Base-by-base conservation (phyloP, 2,797 vertebrate genomes). In the Arremon aurantiirostris region DNA sequence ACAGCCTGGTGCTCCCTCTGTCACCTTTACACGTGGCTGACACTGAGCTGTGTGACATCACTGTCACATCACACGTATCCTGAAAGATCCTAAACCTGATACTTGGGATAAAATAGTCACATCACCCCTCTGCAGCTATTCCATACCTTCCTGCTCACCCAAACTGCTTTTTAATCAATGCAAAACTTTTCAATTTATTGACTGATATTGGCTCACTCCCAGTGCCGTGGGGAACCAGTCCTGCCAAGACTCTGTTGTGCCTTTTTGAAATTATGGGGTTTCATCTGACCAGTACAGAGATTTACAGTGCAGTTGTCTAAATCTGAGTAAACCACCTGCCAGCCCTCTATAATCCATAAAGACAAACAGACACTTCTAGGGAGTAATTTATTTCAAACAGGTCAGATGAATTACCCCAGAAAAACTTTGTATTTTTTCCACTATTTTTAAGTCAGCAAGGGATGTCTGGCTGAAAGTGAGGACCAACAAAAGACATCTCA, bases 61-160 rank as follows among this genome's bases (percentile, higher is more conserved):
- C 17, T 32, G 9, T 10, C 55, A 44, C 28, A 65, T 10, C 3
- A 0, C 0, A 0, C 8, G 78, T 16, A n/a, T 56, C 26, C 63
- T 69, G 37, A 59, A 84, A 50, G 14, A 52, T 27, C 47, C 32
- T 56, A 47, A 44, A 63, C 28, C 37, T 59, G 35, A 63, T 37
- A 59, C 5, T 23, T 28, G 39, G 27, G 22, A 53, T 46, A 61
- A 78, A 95, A 86, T 6, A 44, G 34, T 37, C 60, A 26, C 13
- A 71, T 64, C 30, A 35, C 3, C 7, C 26, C 32, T n/a, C 18
- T 42, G 22, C n/a, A 88, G 15, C 27, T 76, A 14, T 57, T 65
- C 55, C 72, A 64, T 24, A 57, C 3, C 6, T 22, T 77, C 10
- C n/a, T 32, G 12, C 57, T 82, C 47, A 49, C 34, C 8, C 32